A percentile compares a stretch with the other conserved stretches of the same genome.
Evolutionary conservation across 1,140 invertebrate species (phyloP).

Genomic region (Zeugodacus cucurbitae): DNA sequence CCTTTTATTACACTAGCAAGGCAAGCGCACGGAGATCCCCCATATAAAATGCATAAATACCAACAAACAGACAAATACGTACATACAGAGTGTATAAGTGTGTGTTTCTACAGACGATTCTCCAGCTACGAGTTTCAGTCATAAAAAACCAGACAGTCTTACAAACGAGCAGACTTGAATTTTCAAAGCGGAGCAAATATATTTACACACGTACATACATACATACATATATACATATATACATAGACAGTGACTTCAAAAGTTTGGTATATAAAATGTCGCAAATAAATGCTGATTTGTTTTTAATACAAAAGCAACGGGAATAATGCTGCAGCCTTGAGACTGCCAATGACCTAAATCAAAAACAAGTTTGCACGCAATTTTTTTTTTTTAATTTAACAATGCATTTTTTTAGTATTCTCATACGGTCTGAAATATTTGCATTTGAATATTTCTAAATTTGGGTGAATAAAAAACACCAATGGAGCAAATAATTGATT

Average conservation of each 20-base stretch:
- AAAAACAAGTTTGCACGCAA: neutral
- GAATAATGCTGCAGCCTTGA: neutral
- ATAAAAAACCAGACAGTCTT: conserved; percentile 24
- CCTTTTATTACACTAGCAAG: neutral
- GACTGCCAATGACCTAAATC: neutral
- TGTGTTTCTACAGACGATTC: neutral
- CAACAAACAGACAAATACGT: neutral
- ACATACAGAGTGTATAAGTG: neutral
- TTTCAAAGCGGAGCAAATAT: neutral
- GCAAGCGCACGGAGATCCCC: neutral
- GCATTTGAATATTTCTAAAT: too few species aligned
- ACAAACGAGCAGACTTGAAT: conserved; percentile 23
- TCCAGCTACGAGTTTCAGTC: neutral
- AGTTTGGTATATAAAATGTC: neutral
- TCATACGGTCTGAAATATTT: too few species aligned
- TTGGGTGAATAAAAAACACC: too few species aligned
- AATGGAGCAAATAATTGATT: too few species aligned
- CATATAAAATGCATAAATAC: conserved; percentile 36
- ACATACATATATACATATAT: neutral
- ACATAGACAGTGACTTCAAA: neutral
- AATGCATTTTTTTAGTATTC: too few species aligned
- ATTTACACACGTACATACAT: neutral
- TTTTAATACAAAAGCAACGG: neutral
- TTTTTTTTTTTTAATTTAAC: too few species aligned
- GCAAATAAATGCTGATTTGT: neutral